A percentile compares a stretch with the other conserved stretches of the same genome.
Evolutionary conservation across 2,113 vertebrate genomes (phyloP).

Genomic region (Sapayoa aenigma): DNA sequence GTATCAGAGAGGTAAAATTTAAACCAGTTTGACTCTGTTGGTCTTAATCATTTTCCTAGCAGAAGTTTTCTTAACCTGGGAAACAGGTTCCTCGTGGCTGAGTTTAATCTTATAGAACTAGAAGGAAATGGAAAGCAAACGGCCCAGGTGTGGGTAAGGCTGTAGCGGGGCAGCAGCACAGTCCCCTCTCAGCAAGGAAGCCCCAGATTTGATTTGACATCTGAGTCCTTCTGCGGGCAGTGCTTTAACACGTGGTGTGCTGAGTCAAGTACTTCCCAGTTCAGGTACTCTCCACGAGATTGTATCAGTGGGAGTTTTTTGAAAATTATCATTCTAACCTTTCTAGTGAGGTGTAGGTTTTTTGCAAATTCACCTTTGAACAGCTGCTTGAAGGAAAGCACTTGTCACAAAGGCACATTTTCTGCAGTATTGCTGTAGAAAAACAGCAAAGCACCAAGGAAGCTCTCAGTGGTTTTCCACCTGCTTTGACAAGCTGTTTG

Average conservation of each 20-base stretch:
- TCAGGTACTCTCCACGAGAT: background rate
- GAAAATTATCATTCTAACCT: background rate
- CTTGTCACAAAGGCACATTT: background rate
- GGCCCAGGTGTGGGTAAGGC: background rate
- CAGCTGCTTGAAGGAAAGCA: background rate
- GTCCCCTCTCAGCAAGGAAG: background rate
- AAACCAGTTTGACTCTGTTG: slow-evolving; percentile 40
- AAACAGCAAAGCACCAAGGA: background rate
- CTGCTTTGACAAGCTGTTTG: background rate
- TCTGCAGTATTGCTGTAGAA: background rate
- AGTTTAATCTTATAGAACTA: background rate
- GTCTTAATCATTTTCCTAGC: background rate
- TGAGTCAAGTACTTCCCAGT: background rate
- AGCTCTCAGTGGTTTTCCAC: background rate
- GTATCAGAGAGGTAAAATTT: slow-evolving; percentile 77
- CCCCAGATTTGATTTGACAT: background rate
- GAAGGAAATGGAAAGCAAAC: background rate
- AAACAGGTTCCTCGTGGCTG: background rate
- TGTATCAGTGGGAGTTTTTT: background rate
- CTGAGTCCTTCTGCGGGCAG: background rate
- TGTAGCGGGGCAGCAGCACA: background rate
- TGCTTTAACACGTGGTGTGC: background rate
- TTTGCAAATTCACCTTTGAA: background rate
- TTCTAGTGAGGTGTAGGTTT: background rate
- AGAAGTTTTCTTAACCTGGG: background rate